phyloP scores from a whole-genome alignment of 37 sponge, comb jelly and placozoan genomes.

The Oopsacas minuta region DNA sequence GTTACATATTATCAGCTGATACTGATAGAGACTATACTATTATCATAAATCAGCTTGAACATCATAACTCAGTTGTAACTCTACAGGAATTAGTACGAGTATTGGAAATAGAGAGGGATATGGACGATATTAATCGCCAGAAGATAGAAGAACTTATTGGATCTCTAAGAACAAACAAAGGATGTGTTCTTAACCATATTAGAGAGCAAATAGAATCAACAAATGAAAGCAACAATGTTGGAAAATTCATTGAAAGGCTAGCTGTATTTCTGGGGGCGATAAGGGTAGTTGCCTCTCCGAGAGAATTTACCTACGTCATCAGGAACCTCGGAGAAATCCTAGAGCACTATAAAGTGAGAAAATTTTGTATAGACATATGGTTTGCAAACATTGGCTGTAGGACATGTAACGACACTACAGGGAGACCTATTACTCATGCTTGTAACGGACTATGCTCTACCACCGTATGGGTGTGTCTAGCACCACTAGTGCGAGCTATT shows the following conservation, averaged over 20 bases:
- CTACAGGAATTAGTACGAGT: neutral
- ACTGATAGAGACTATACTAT: neutral
- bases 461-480: neutral
- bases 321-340: neutral
- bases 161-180: neutral
- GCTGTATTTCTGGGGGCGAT: neutral
- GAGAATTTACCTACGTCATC: neutral
- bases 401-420: neutral
- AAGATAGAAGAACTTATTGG: neutral
- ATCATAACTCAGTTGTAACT: neutral
- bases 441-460: neutral
- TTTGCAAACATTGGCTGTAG: neutral
- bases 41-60: neutral
- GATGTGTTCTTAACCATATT: neutral
- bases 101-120: neutral
- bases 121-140: neutral
- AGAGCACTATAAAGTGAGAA: neutral
- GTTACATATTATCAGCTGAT: neutral
- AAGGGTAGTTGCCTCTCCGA: neutral
- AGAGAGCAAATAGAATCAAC: neutral
- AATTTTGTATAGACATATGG: neutral
- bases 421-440: neutral
- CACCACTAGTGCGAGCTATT: neutral
- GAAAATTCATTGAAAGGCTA: neutral
- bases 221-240: neutral